Evolutionary conservation across 2,797 vertebrate species (phyloP).

Genomic region (Phoeniculus purpureus): DNA sequence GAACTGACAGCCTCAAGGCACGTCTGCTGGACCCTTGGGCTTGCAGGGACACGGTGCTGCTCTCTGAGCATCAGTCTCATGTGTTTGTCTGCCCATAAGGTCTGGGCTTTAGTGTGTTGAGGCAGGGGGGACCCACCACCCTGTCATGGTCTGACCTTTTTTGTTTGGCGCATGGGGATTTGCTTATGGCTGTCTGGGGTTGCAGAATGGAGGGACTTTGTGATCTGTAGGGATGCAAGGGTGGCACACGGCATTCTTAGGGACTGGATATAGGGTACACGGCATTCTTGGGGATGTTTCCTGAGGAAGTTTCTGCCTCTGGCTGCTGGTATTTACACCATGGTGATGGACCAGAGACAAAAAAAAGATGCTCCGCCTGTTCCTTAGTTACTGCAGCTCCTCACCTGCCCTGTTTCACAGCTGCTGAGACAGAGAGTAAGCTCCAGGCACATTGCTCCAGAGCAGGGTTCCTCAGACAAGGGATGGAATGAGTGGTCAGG

Average conservation of each 20-base stretch:
- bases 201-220: neutral
- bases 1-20: neutral
- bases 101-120: neutral
- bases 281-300: accelerated
- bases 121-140: neutral
- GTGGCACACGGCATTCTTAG: accelerated
- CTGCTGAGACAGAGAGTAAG: neutral
- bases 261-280: neutral
- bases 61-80: neutral
- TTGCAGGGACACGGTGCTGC: slow-evolving; percentile 4
- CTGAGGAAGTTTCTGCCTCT: neutral
- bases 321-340: neutral
- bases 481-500: neutral
- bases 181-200: neutral
- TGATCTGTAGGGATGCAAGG: neutral
- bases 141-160: accelerated
- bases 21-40: slow-evolving; percentile 13
- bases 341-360: neutral
- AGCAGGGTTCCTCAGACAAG: neutral
- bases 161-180: accelerated
- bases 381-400: neutral
- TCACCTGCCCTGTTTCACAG: accelerated
- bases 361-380: neutral
- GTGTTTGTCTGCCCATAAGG: neutral
- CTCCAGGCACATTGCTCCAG: neutral